Evolutionary conservation across 1,140 invertebrate genomes (phyloP).

Genomic region (Belonocnema kinseyi): DNA sequence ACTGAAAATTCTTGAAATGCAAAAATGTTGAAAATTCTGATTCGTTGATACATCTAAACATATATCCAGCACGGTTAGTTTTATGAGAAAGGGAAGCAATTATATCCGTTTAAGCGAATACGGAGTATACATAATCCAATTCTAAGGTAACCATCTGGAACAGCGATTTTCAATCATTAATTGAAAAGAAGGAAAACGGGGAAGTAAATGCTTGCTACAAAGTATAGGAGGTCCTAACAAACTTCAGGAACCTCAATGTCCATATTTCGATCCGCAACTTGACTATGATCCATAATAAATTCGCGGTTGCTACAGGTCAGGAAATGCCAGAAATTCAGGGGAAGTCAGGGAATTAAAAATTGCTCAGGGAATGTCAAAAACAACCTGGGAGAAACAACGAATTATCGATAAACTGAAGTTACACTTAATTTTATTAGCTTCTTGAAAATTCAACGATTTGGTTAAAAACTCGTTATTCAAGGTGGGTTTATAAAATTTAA

Average conservation of each 20-base stretch:
- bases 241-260: not conserved
- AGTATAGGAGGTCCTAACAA: not conserved
- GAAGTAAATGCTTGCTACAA: not conserved
- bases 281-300: not conserved
- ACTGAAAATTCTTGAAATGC: not conserved
- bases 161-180: not conserved
- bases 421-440: no score
- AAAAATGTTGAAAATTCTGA: not conserved
- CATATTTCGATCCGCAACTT: not conserved
- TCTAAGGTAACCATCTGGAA: not conserved
- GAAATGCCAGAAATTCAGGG: no score
- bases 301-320: no score
- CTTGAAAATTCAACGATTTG: no score
- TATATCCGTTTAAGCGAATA: not conserved
- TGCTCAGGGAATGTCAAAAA: no score
- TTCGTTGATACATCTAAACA: not conserved
- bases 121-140: not conserved
- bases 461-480: no score
- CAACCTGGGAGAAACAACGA: no score
- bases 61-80: not conserved
- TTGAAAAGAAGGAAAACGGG: not conserved
- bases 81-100: not conserved
- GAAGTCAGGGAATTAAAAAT: no score
- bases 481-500: no score
- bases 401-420: no score